phyloP scores from a whole-genome alignment of 2,888 invertebrate genomes.

The Conistra vaccinii region DNA sequence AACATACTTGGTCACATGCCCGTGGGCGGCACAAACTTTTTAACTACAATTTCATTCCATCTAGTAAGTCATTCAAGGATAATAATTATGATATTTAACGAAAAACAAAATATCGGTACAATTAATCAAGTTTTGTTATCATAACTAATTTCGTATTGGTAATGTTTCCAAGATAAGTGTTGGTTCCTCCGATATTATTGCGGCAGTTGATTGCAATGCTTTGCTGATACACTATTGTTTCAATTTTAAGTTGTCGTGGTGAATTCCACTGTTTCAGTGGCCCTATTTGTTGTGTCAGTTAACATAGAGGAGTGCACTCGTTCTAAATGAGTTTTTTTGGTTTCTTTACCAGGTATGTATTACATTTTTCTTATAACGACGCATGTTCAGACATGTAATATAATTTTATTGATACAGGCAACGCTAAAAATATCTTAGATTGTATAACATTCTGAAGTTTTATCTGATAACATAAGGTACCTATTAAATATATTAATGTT shows the following conservation, averaged over 20 bases:
- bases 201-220: constrained; percentile 73
- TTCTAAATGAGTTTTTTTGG: constrained; percentile 73
- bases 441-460: constrained; percentile 39
- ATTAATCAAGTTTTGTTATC: constrained; percentile 73
- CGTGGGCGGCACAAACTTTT: too few relatives aligned
- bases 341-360: constrained; percentile 71
- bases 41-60: not conserved
- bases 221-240: constrained; percentile 68
- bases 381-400: constrained; percentile 4
- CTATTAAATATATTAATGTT: constrained; percentile 42
- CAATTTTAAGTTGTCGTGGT: constrained; percentile 50
- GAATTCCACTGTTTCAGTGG: constrained; percentile 44
- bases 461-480: constrained; percentile 52
- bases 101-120: constrained; percentile 52
- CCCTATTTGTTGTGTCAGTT: constrained; percentile 34
- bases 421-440: constrained; percentile 42
- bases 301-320: constrained; percentile 19
- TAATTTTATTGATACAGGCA: constrained; percentile 18
- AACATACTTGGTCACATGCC: too few relatives aligned
- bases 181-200: constrained; percentile 69
- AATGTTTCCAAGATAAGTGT: constrained; percentile 71
- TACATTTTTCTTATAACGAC: constrained; percentile 14
- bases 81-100: constrained; percentile 9
- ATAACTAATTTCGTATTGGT: constrained; percentile 68
- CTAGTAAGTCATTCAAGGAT: constrained; percentile 7